Conservation (phyloP, 2,888 invertebrate species). For the Acleris cristana region DNA sequence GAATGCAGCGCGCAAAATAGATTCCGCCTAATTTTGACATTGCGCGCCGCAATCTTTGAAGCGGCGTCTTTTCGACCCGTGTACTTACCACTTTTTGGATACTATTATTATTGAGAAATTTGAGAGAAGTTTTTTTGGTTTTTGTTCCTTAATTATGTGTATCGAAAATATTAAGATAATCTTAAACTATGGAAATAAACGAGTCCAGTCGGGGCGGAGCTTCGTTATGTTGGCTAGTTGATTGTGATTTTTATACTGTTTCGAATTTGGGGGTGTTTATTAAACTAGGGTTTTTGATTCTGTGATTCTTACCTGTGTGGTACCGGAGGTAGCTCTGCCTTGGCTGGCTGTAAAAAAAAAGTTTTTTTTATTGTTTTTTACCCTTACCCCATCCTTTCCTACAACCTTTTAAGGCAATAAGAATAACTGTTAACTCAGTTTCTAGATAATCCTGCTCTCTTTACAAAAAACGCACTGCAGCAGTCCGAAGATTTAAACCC, state of each 20-base stretch:
- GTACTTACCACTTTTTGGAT: conserved; percentile 78
- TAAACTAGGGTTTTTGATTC: conserved; percentile 68
- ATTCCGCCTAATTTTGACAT: conserved; percentile 82
- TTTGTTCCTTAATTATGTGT: conserved; percentile 84
- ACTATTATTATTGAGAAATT: conserved; percentile 64
- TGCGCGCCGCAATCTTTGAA: conserved; percentile 79
- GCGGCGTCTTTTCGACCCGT: conserved; percentile 68
- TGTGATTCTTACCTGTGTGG: conserved; percentile 77
- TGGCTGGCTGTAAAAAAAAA: conserved; percentile 67
- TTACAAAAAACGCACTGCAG: too few species aligned
- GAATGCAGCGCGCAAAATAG: conserved; percentile 76
- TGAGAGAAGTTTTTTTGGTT: conserved; percentile 71
- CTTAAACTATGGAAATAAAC: conserved; percentile 79
- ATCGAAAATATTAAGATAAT: conserved; percentile 76
- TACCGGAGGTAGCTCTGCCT: conserved; percentile 68
- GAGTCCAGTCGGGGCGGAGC: conserved; percentile 64
- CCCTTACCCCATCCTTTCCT: conserved; percentile 1
- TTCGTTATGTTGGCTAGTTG: conserved; percentile 67
- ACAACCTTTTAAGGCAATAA: background rate
- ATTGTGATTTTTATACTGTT: conserved; percentile 76
- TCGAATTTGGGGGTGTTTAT: conserved; percentile 63
- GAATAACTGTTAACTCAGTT: too few species aligned
- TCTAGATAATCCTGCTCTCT: too few species aligned
- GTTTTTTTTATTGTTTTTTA: conserved; percentile 26
- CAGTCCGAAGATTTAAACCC: too few species aligned